Base-by-base conservation (phyloP, 1,140 invertebrate genomes). In the Trichonephila clavata region DNA sequence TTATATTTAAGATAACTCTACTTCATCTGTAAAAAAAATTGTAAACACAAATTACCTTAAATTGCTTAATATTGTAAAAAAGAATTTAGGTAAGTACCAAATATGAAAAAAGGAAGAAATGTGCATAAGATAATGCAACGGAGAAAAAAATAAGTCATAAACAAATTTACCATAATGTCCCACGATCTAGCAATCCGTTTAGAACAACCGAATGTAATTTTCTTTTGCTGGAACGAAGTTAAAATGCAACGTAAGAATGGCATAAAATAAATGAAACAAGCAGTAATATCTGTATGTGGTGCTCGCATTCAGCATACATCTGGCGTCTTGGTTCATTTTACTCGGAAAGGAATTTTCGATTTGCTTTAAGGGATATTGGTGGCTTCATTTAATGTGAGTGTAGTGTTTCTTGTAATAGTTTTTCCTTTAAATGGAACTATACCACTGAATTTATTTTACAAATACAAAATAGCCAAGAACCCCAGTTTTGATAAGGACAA, bases 161-260 rank as follows among this genome's bases (percentile, higher is more conserved):
- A 80, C 90, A 92, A 92, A 84, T 92, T 92, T 92, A 39, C 90
- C 32, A 20, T 92, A 92, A 92, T 92, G 80, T 92, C 90, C 60
- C 39, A 84, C 90, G 90, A 92, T 84, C 61, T 60, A 63, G 80
- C 81, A 80, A 92, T 92, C 80, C 81, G 90, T 68, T 92, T 92
- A 50, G n/a, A 92, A 68, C 32, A 65, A 24, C 77, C 77, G 60
- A 65, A 92, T 84, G 80, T 84, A 92, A 84, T 92, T 92, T 92
- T 80, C 50, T 50, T 68, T 84, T 92, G 10, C 50, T 18, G 27
- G 57, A 60, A 60, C 65, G 80, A 92, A 92, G 90, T 92, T 92
- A 92, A 92, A 90, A 84, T 84, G 83, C 83, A 84, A 84, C 60
- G 90, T 63, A 84, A 90, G 59, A 81, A 81, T 59, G 14, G 60